A percentile compares a stretch with the other conserved stretches of the same genome.
Evolutionary conservation across 2,888 invertebrate species (phyloP).

Genomic region (Lacanobia oleracea): DNA sequence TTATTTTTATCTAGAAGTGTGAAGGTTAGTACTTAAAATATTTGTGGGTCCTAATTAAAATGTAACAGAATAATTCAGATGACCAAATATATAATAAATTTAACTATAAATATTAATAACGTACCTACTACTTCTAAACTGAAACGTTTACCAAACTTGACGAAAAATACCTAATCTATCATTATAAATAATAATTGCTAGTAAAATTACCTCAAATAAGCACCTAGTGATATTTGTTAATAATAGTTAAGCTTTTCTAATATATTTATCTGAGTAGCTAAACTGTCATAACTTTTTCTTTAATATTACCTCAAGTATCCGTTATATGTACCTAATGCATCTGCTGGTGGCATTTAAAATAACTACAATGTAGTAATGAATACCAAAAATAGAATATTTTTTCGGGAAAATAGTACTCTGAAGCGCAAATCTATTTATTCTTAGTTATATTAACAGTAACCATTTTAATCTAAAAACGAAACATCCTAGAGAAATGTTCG

Average conservation of each 20-base stretch:
- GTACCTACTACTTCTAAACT: neutral
- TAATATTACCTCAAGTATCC: neutral
- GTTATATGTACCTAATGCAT: neutral
- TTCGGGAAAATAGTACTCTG: neutral
- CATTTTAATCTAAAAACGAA: neutral
- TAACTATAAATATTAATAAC: constrained; percentile 2
- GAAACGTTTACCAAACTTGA: constrained; percentile 10
- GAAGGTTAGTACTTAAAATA: neutral
- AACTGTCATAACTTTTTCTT: too few relatives aligned
- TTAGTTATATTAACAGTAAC: neutral
- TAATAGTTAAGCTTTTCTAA: too few relatives aligned
- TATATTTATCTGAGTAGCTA: too few relatives aligned
- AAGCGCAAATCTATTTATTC: neutral
- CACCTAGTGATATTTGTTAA: too few relatives aligned
- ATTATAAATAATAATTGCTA: too few relatives aligned
- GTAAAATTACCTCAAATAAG: too few relatives aligned
- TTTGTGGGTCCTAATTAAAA: constrained; percentile 2
- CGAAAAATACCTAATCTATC: neutral
- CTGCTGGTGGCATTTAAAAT: neutral
- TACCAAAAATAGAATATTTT: neutral
- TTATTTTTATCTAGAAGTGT: constrained; percentile 12
- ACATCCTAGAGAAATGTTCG: constrained; percentile 14
- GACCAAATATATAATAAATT: neutral
- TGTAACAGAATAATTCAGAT: neutral
- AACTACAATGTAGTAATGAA: neutral